phyloP scores from a whole-genome alignment of 2,888 invertebrate genomes.

The Clanis bilineata region DNA sequence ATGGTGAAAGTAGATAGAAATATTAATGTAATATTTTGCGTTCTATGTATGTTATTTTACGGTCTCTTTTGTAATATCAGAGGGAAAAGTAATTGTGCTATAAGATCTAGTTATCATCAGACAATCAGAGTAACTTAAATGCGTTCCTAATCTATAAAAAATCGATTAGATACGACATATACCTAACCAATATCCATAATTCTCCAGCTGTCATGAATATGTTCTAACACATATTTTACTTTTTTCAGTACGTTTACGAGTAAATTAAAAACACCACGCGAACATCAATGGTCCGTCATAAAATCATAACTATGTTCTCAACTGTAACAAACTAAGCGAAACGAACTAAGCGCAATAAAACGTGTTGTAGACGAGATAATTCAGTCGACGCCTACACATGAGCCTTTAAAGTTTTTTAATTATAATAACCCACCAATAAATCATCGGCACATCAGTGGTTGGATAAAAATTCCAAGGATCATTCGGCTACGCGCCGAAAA shows the following conservation, averaged over 20 bases:
- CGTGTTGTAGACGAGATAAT: slow-evolving; percentile 10
- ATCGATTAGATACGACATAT: too few species aligned
- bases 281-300: neutral
- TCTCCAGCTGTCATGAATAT: too few species aligned
- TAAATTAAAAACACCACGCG: neutral
- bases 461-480: slow-evolving; percentile 45
- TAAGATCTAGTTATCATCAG: too few species aligned
- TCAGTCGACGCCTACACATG: slow-evolving; percentile 10
- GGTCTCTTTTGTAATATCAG: too few species aligned
- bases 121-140: too few species aligned
- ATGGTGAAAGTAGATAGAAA: slow-evolving; percentile 3
- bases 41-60: too few species aligned
- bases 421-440: slow-evolving; percentile 42
- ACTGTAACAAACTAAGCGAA: slow-evolving; percentile 8
- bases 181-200: too few species aligned
- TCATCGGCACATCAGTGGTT: slow-evolving; percentile 44
- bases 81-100: too few species aligned
- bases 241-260: too few species aligned
- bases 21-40: neutral
- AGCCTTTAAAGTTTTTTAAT: slow-evolving; percentile 31
- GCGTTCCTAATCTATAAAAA: too few species aligned
- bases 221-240: too few species aligned
- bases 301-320: neutral
- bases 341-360: slow-evolving; percentile 11
- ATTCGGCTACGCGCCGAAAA: slow-evolving; percentile 33